phyloP scores from a whole-genome alignment of 1,140 invertebrate genomes.

The Solenopsis invicta region DNA sequence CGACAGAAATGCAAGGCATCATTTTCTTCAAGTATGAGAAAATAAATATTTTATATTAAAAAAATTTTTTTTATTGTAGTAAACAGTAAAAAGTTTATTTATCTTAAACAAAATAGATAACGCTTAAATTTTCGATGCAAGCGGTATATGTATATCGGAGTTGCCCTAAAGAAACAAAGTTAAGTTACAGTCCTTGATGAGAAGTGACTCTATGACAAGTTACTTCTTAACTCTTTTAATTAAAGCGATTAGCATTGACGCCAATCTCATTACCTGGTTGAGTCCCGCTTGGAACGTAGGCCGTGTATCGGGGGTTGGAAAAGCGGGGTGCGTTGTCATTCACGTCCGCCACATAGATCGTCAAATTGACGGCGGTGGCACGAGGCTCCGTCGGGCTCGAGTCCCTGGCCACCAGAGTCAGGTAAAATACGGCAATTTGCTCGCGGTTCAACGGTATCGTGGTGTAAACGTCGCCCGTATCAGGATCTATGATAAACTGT shows the following conservation, averaged over 20 bases:
- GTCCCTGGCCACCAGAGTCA: conserved; percentile 95
- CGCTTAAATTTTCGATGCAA: too few relatives aligned
- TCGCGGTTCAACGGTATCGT: conserved; percentile 93
- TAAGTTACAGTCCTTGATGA: too few relatives aligned
- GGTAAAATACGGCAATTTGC: conserved; percentile 91
- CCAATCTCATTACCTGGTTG: conserved; percentile 87
- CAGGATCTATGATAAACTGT: conserved; percentile 91
- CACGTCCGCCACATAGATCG: conserved; percentile 92
- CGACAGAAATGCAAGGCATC: too few relatives aligned
- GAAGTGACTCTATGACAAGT: too few relatives aligned
- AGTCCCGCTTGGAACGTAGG: conserved; percentile 93
- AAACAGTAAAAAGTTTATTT: too few relatives aligned
- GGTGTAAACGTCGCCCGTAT: conserved; percentile 92
- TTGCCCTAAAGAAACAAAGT: too few relatives aligned
- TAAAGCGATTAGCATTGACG: not conserved
- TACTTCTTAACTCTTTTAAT: conserved; percentile 2
- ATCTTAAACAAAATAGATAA: too few relatives aligned
- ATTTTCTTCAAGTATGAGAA: too few relatives aligned
- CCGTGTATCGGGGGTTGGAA: conserved; percentile 90
- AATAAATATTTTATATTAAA: too few relatives aligned
- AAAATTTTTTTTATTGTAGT: too few relatives aligned
- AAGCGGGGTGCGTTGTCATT: conserved; percentile 96
- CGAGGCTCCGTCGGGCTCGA: conserved; percentile 93
- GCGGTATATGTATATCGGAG: too few relatives aligned
- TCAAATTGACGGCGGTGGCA: conserved; percentile 93